phyloP scores from a whole-genome alignment of 1,140 invertebrate species.

The Hyles euphorbiae region DNA sequence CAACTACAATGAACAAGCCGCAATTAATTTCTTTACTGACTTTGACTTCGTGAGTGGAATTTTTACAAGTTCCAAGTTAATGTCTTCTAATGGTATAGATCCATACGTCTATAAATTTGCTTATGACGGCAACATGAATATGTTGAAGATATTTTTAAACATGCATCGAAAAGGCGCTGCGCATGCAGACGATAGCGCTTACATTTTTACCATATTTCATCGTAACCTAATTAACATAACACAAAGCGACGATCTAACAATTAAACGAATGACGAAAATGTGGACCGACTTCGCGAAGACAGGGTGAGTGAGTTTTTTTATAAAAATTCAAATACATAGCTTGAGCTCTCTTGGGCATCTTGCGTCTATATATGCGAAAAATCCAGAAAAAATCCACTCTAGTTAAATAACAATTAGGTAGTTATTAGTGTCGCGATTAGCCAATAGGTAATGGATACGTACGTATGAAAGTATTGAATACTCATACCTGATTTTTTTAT shows the following conservation, averaged over 20 bases:
- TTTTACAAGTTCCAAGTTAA: conserved; percentile 45
- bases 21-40: conserved; percentile 50
- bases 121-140: conserved; percentile 62
- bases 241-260: conserved; percentile 51
- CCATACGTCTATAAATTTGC: conserved; percentile 55
- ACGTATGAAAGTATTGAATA: too few relatives aligned
- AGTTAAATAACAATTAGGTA: too few relatives aligned
- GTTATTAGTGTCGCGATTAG: too few relatives aligned
- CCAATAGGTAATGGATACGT: too few relatives aligned
- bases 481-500: too few relatives aligned
- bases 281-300: conserved; percentile 79
- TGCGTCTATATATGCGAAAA: too few relatives aligned
- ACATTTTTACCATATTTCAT: conserved; percentile 48
- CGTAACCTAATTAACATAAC: conserved; percentile 42
- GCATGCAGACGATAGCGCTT: conserved; percentile 71
- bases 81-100: conserved; percentile 32
- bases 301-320: conserved; percentile 47
- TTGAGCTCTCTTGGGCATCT: too few relatives aligned
- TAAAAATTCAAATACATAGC: not conserved
- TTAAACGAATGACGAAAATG: conserved; percentile 67
- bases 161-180: conserved; percentile 56
- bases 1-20: conserved; percentile 19
- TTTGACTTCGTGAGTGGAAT: conserved; percentile 64
- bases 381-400: too few relatives aligned
- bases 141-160: conserved; percentile 59